These are phyloP conservation scores for Stichopus chloronotus DNA, from an alignment of 35 echinoderm and acorn worm species.

Conservation along the genomic window DNA sequence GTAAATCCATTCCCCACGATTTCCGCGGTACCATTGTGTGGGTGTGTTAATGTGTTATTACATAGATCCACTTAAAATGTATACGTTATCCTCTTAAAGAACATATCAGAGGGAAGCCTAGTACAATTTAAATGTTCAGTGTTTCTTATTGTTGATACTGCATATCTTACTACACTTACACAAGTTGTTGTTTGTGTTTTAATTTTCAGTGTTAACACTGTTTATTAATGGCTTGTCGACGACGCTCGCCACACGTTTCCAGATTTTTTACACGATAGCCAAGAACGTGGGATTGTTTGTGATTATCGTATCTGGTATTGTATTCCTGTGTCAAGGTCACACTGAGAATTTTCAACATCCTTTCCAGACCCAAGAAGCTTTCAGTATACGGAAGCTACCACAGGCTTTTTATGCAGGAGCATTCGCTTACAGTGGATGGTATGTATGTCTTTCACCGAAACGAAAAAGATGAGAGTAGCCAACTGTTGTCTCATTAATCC, in stretches of 20 bases:
- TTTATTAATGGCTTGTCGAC: constrained; percentile 32
- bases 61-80: too few relatives aligned
- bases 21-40: too few relatives aligned
- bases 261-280: constrained; percentile 53
- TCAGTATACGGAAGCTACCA: constrained; percentile 6
- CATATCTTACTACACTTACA: too few relatives aligned
- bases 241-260: constrained; percentile 39
- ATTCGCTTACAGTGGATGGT: constrained; percentile 53
- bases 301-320: constrained; percentile 30
- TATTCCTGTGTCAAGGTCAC: constrained; percentile 1
- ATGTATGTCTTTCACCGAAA: not conserved
- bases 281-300: constrained; percentile 36
- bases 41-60: too few relatives aligned
- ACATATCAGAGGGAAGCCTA: too few relatives aligned
- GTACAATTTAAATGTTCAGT: too few relatives aligned
- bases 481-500: too few relatives aligned
- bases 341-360: constrained; percentile 37
- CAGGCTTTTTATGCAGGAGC: constrained; percentile 28
- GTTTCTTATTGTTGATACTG: too few relatives aligned
- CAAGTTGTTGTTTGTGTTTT: not conserved
- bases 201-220: constrained; percentile 27
- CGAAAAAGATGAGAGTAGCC: not conserved
- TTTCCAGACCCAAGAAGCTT: constrained; percentile 1
- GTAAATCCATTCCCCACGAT: too few relatives aligned
- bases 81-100: too few relatives aligned